phyloP scores from a whole-genome alignment of 1,140 invertebrate genomes.

The Sarcophaga peregrina region DNA sequence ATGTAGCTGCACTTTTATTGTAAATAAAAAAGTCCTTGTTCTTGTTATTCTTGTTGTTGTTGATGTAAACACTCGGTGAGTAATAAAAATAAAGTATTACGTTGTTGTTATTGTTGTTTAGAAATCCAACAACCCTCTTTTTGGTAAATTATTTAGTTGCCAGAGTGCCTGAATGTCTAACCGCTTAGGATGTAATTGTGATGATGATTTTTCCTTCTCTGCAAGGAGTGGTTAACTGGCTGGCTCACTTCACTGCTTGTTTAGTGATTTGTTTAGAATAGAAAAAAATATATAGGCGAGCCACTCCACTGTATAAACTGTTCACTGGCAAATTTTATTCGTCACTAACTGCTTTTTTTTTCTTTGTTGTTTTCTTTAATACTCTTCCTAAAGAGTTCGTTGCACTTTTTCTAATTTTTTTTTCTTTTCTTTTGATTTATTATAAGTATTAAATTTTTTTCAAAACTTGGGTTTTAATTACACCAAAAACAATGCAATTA shows the following conservation, averaged over 20 bases:
- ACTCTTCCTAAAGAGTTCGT: slow-evolving; percentile 14
- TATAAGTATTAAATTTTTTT: no score
- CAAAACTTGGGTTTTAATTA: no score
- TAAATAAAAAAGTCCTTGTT: neutral
- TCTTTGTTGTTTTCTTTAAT: neutral
- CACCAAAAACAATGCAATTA: no score
- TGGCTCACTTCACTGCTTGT: neutral
- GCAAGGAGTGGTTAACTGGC: slow-evolving; percentile 30
- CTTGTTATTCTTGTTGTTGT: neutral
- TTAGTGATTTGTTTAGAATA: neutral
- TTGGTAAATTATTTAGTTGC: neutral
- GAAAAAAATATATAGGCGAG: slow-evolving; percentile 13
- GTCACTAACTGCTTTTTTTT: neutral
- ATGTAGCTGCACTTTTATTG: neutral
- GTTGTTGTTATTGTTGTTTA: neutral
- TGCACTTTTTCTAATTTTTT: neutral
- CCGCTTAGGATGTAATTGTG: neutral
- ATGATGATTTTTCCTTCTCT: neutral
- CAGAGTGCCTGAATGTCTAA: no score
- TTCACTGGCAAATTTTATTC: no score
- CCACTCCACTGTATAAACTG: neutral
- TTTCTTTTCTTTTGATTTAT: neutral
- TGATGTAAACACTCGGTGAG: neutral
- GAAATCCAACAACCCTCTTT: slow-evolving; percentile 21
- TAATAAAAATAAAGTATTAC: neutral